Percentiles rank a stretch among this genome's conserved stretches.
Conservation (phyloP, 1,140 invertebrate species). For the Copidosoma floridanum region DNA sequence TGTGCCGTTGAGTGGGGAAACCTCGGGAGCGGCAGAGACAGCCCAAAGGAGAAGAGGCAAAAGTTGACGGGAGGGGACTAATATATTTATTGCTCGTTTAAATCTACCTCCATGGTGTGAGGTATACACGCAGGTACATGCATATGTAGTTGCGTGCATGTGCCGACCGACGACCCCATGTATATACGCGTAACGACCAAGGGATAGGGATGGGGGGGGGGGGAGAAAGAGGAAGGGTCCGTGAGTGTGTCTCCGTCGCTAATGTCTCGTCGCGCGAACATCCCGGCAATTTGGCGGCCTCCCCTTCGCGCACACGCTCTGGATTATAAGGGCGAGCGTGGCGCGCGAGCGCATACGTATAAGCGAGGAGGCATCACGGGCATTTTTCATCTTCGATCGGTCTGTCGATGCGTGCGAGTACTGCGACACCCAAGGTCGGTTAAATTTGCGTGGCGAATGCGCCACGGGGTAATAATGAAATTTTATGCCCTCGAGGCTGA, state of each 20-base stretch:
- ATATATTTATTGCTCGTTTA: slow-evolving; percentile 31
- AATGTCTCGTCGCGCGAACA: slow-evolving; percentile 4
- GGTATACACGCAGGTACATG: slow-evolving; percentile 4
- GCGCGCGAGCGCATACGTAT: neutral
- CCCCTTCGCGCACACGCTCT: slow-evolving; percentile 14
- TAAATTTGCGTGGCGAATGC: slow-evolving; percentile 6
- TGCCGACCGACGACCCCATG: too few relatives aligned
- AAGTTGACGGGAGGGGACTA: slow-evolving; percentile 4
- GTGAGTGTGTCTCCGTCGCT: neutral
- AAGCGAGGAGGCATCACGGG: too few relatives aligned
- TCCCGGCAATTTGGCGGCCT: slow-evolving; percentile 19
- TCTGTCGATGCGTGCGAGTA: neutral
- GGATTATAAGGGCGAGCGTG: slow-evolving; percentile 17
- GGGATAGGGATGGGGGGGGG: too few relatives aligned
- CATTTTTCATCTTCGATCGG: neutral
- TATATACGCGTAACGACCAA: too few relatives aligned
- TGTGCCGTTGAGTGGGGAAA: too few relatives aligned
- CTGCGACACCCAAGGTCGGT: neutral
- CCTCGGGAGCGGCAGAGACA: neutral
- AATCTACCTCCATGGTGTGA: slow-evolving; percentile 10
- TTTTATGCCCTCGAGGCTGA: too few relatives aligned
- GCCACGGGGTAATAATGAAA: too few relatives aligned
- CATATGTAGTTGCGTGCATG: neutral
- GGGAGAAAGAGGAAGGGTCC: too few relatives aligned
- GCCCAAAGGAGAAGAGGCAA: neutral